Percentiles rank a stretch among this genome's conserved stretches.
Evolutionary conservation across 2,797 vertebrate species (phyloP).

Genomic region (Ataeniobius toweri): DNA sequence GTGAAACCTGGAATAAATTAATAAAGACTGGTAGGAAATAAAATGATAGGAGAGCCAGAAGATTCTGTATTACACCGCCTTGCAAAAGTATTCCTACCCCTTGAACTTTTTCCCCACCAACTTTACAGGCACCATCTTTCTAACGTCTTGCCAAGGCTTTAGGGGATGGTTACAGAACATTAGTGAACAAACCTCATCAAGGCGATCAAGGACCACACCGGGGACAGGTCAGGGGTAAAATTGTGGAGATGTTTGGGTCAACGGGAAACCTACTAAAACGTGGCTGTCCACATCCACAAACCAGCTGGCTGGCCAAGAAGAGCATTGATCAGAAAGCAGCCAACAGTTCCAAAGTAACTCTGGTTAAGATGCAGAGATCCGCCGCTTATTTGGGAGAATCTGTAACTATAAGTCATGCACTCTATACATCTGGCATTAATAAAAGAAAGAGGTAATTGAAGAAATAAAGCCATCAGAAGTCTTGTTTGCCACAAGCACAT

Average conservation of each 20-base stretch:
- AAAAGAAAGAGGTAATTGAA: not conserved
- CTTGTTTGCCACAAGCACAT: too few relatives aligned
- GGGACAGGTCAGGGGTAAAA: too few relatives aligned
- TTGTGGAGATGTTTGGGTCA: too few relatives aligned
- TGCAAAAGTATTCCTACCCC: not conserved
- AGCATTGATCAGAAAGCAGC: too few relatives aligned
- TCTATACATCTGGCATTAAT: not conserved
- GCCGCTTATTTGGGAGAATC: not conserved
- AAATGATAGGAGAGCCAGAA: slow-evolving; percentile 9
- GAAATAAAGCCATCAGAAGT: not conserved
- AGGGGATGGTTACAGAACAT: not conserved
- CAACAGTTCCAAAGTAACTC: too few relatives aligned
- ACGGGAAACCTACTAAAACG: too few relatives aligned
- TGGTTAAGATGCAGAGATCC: too few relatives aligned
- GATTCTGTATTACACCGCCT: too few relatives aligned
- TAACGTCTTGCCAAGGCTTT: not conserved
- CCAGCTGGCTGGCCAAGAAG: too few relatives aligned
- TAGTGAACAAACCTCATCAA: too few relatives aligned
- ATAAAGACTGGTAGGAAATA: slow-evolving; percentile 5
- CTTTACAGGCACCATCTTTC: not conserved
- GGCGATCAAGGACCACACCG: too few relatives aligned
- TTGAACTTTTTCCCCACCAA: not conserved
- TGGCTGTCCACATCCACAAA: too few relatives aligned
- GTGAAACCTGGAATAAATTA: slow-evolving; percentile 39
- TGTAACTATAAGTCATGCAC: not conserved